A percentile compares a stretch with the other conserved stretches of the same genome.
phyloP scores from a whole-genome alignment of 2,113 vertebrate genomes.

The Cyprinodon variegatus region DNA sequence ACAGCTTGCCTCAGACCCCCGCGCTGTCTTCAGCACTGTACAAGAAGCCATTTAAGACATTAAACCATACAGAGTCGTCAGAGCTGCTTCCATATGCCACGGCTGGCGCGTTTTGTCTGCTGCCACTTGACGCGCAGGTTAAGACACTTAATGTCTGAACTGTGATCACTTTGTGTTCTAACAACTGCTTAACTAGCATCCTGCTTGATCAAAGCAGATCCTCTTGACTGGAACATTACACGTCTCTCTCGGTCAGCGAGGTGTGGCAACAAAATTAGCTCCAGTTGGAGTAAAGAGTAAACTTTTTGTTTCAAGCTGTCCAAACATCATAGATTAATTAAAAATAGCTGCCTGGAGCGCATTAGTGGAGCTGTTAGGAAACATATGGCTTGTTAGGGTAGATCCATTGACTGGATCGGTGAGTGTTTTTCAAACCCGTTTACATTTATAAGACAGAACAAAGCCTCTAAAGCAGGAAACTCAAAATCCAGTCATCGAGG shows the following conservation, averaged over 20 bases:
- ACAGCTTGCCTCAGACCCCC: conserved; percentile 63
- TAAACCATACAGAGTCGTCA: conserved; percentile 41
- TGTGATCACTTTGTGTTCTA: conserved; percentile 26
- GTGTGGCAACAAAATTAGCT: conserved; percentile 32
- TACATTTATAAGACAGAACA: background rate
- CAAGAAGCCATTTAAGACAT: conserved; percentile 66
- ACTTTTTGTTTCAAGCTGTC: background rate
- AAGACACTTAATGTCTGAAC: conserved; percentile 31
- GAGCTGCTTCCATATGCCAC: conserved; percentile 34
- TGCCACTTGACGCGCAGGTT: conserved; percentile 47
- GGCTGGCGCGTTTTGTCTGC: conserved; percentile 15
- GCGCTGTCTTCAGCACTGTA: conserved; percentile 57
- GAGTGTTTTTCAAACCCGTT: background rate
- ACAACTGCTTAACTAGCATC: conserved; percentile 38
- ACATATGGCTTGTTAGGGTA: background rate
- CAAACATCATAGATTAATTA: background rate
- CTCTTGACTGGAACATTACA: conserved; percentile 31
- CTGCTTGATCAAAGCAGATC: conserved; percentile 31
- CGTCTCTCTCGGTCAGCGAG: conserved; percentile 29
- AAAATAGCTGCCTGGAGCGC: conserved; percentile 1
- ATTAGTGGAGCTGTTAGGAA: conserved; percentile 1
- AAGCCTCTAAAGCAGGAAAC: background rate
- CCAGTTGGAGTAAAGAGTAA: conserved; percentile 18
- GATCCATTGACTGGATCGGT: background rate
- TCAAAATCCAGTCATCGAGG: background rate